Evolutionary conservation across 2,888 invertebrate species (phyloP), one percentile per base, ranked within the genome.

Genomic region (Apamea monoglypha): DNA sequence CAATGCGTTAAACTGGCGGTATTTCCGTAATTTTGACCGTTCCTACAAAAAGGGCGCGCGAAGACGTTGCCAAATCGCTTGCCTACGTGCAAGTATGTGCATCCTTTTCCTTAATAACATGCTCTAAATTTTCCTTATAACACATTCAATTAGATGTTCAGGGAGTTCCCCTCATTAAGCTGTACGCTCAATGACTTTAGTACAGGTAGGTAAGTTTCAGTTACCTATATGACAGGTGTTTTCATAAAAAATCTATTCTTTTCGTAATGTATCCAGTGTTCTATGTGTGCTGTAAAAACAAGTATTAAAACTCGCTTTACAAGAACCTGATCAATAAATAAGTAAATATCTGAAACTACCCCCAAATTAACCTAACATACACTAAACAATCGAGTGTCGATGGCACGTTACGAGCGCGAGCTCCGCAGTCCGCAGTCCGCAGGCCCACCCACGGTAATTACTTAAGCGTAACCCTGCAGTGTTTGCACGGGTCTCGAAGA

Each of bases 401-500:
- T 85, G 85, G 90, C 90, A 89, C 92, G 93, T 94, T 95, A 94
- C 94, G 94, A 94, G 94, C 94, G 94, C 59, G 66, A n/a, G 66
- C 36, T 75, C 76, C 76, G 25, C 94, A 25, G n/a, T 75, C 80
- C 68, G 18, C 94, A 21, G 56, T 76, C 80, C 76, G 25, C 94
- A 25, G 47, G 94, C 92, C 91, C 92, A 91, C 92, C 92, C 92
- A 91, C 93, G 94, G 93, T 95, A 94, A 95, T 95, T 95, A 94
- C 95, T 95, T 94, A 94, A 93, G 92, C 94, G 89, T 87, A 91
- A 92, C 92, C 93, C 91, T 89, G 89, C 81, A 86, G 87, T 94
- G 94, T 95, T 95, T 95, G 94, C 91, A 87, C 87, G 89, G 92
- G 92, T 87, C 93, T 87, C 90, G 87, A 91, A 91, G 92, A 90